Evolutionary conservation across 37 sponge, comb jelly and placozoan species (phyloP).

Genomic region (Haliclona indistincta): DNA sequence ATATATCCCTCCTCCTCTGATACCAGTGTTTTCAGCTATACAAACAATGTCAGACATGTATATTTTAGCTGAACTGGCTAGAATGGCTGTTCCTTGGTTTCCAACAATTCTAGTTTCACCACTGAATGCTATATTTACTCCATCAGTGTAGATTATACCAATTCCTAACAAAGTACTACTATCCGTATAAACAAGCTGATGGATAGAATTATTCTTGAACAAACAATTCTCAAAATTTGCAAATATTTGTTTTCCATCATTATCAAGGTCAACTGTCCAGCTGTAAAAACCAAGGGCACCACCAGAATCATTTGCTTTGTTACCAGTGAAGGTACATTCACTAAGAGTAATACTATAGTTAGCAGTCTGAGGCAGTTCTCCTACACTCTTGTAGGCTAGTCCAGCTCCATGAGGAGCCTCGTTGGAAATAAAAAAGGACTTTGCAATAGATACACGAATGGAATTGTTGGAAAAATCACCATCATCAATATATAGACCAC

Average conservation of each 20-base stretch:
- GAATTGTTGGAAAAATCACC: too few species aligned
- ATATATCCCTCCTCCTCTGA: neutral
- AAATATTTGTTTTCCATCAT: neutral
- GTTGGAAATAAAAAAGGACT: neutral
- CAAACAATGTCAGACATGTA: neutral
- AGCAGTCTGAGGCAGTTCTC: neutral
- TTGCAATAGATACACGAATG: too few species aligned
- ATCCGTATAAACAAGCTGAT: too few species aligned
- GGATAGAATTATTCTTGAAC: neutral
- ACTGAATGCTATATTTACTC: neutral
- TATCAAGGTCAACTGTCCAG: neutral
- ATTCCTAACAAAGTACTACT: neutral
- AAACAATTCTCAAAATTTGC: neutral
- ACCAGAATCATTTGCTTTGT: neutral
- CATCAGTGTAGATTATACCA: neutral
- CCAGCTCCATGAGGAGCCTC: neutral
- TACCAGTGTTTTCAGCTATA: neutral
- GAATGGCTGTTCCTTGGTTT: conserved; percentile 7
- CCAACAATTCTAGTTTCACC: neutral
- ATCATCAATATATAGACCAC: conserved; percentile 1
- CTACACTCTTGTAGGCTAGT: neutral
- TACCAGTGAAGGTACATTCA: neutral
- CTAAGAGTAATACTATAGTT: too few species aligned
- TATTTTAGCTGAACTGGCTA: neutral
- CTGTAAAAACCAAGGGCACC: neutral